A percentile compares a stretch with the other conserved stretches of the same genome.
phyloP scores from a whole-genome alignment of 2,888 invertebrate genomes.

The Abrostola tripartita region DNA sequence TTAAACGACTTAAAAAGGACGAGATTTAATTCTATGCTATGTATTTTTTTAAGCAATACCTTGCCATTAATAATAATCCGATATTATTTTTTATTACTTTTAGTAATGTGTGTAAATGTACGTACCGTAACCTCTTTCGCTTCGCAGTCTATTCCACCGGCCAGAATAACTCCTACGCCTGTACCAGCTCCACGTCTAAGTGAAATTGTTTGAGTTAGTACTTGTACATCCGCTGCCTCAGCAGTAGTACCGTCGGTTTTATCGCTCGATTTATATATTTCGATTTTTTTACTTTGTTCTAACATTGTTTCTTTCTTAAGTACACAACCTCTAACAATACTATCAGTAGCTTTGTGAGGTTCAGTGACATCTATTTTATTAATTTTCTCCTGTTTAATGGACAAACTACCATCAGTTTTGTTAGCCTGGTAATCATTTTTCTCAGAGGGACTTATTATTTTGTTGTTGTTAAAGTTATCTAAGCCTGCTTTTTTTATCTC shows the following conservation, averaged over 20 bases:
- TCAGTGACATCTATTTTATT: slow-evolving; percentile 55
- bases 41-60: no score
- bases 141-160: slow-evolving; percentile 97
- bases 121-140: slow-evolving; percentile 96
- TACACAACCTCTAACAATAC: slow-evolving; percentile 25
- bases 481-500: slow-evolving; percentile 77
- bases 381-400: slow-evolving; percentile 60
- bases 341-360: slow-evolving; percentile 52
- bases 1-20: neutral
- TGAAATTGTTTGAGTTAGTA: slow-evolving; percentile 71
- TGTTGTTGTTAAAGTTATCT: slow-evolving; percentile 68
- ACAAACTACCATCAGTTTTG: slow-evolving; percentile 52
- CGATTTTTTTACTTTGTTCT: slow-evolving; percentile 48
- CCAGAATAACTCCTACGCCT: slow-evolving; percentile 95
- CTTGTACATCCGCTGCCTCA: slow-evolving; percentile 58
- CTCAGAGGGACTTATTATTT: slow-evolving; percentile 51
- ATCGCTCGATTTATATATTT: slow-evolving; percentile 53
- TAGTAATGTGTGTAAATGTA: slow-evolving; percentile 38
- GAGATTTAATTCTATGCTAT: no score
- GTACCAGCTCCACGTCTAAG: slow-evolving; percentile 83
- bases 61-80: no score
- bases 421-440: slow-evolving; percentile 59
- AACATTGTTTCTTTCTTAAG: slow-evolving; percentile 55
- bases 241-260: slow-evolving; percentile 59
- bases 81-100: neutral